These are phyloP conservation scores for Acrobasis repandana DNA, from an alignment of 2,888 invertebrate genomes.

Conservation along the genomic window DNA sequence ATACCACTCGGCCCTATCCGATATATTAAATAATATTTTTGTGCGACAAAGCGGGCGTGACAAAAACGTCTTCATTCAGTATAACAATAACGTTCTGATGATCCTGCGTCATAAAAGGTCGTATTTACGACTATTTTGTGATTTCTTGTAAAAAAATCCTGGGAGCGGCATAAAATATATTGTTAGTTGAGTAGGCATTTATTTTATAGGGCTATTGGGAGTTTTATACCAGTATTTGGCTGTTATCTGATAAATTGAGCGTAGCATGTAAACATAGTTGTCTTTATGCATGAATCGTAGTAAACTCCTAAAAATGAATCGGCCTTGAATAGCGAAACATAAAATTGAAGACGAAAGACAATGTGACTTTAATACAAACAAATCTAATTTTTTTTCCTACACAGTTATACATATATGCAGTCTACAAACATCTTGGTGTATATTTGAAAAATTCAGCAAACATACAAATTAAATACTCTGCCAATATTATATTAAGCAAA, in stretches of 20 bases:
- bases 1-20: not conserved
- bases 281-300: constrained; percentile 2
- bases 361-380: no score
- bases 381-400: no score
- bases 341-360: not conserved
- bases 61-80: constrained; percentile 21
- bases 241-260: constrained; percentile 33
- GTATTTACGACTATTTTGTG: constrained; percentile 46
- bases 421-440: no score
- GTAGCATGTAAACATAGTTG: constrained; percentile 6
- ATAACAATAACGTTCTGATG: constrained; percentile 49
- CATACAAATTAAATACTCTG: no score
- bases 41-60: not conserved
- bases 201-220: constrained; percentile 55
- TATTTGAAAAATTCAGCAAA: no score
- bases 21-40: constrained; percentile 3
- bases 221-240: constrained; percentile 44
- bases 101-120: constrained; percentile 44
- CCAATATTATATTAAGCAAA: not conserved
- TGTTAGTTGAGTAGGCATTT: constrained; percentile 57
- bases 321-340: not conserved
- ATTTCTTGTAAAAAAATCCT: constrained; percentile 45
- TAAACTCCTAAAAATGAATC: not conserved
- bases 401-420: no score
- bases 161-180: constrained; percentile 50